These are phyloP conservation scores for Drosophila ezoana DNA, from an alignment of 2,888 invertebrate species.

Conservation along the genomic window DNA sequence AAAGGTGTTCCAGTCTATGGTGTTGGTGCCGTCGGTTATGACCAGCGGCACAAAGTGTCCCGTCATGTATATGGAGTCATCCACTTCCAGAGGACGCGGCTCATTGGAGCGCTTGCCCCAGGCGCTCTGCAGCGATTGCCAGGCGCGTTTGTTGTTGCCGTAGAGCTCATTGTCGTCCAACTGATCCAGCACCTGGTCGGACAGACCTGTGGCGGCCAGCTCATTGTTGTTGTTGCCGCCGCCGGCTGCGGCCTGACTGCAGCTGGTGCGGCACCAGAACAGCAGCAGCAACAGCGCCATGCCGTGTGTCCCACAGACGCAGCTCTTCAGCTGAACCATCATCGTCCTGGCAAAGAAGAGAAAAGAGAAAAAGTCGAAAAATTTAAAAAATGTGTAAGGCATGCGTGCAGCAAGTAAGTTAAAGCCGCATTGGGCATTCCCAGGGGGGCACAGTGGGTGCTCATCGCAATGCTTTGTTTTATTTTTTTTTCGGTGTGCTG, in stretches of 20 bases:
- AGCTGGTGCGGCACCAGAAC: slow-evolving; percentile 34
- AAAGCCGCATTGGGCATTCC: slow-evolving; percentile 32
- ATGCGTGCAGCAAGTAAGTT: slow-evolving; percentile 62
- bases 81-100: slow-evolving; percentile 35
- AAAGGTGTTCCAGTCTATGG: slow-evolving; percentile 73
- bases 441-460: slow-evolving; percentile 33
- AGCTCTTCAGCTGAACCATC: slow-evolving; percentile 35
- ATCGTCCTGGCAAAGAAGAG: slow-evolving; percentile 31
- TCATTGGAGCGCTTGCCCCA: slow-evolving; percentile 88
- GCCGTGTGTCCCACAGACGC: slow-evolving; percentile 21
- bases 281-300: slow-evolving; percentile 43
- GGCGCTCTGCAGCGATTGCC: slow-evolving; percentile 89
- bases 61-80: slow-evolving; percentile 63
- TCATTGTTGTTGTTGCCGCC: slow-evolving; percentile 49
- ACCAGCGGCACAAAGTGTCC: slow-evolving; percentile 66
- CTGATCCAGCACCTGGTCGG: slow-evolving; percentile 67
- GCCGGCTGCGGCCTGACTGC: slow-evolving; percentile 39
- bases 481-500: slow-evolving; percentile 20
- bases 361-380: slow-evolving; percentile 13
- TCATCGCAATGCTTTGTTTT: slow-evolving; percentile 11
- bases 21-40: slow-evolving; percentile 67
- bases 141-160: slow-evolving; percentile 85
- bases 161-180: slow-evolving; percentile 63
- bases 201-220: slow-evolving; percentile 51
- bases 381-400: slow-evolving; percentile 17